A percentile compares a stretch with the other conserved stretches of the same genome.
phyloP scores from a whole-genome alignment of 1,140 invertebrate genomes.

The Hyposmocoma kahamanoa region DNA sequence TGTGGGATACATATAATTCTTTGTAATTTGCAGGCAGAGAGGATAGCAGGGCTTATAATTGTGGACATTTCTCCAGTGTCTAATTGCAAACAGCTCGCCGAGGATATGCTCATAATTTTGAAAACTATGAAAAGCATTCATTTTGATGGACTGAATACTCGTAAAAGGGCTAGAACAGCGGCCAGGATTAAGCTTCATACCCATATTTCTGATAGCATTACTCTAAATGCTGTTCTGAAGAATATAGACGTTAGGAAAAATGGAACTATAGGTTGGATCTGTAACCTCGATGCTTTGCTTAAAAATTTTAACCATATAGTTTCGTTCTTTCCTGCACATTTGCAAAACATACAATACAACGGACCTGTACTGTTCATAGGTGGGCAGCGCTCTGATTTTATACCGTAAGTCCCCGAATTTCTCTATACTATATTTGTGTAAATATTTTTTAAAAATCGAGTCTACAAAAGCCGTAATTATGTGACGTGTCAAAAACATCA shows the following conservation, averaged over 20 bases:
- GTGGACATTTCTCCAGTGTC: slow-evolving; percentile 83
- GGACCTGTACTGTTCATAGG: slow-evolving; percentile 31
- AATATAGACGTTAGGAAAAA: slow-evolving; percentile 46
- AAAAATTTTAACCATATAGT: slow-evolving; percentile 39
- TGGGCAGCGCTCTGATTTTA: slow-evolving; percentile 11
- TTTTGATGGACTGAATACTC: slow-evolving; percentile 31
- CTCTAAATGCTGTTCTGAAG: slow-evolving; percentile 29
- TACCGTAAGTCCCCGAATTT: slow-evolving; percentile 16
- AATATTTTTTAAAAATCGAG: no score
- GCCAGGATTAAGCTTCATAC: slow-evolving; percentile 31
- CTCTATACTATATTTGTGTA: no score
- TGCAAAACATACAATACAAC: slow-evolving; percentile 28
- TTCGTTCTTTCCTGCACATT: slow-evolving; percentile 26
- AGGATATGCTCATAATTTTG: no score
- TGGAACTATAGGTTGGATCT: slow-evolving; percentile 41
- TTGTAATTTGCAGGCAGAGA: slow-evolving; percentile 73
- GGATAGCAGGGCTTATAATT: slow-evolving; percentile 81
- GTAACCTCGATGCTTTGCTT: slow-evolving; percentile 40
- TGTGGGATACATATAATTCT: no score
- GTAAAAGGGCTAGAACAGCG: slow-evolving; percentile 23
- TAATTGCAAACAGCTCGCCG: slow-evolving; percentile 74
- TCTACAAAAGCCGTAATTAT: no score
- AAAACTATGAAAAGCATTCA: slow-evolving; percentile 70
- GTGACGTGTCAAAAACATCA: no score
- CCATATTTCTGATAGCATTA: slow-evolving; percentile 25